A percentile compares a stretch with the other conserved stretches of the same genome.
phyloP scores from a whole-genome alignment of 2,113 vertebrate genomes.

The Leptosomus discolor region DNA sequence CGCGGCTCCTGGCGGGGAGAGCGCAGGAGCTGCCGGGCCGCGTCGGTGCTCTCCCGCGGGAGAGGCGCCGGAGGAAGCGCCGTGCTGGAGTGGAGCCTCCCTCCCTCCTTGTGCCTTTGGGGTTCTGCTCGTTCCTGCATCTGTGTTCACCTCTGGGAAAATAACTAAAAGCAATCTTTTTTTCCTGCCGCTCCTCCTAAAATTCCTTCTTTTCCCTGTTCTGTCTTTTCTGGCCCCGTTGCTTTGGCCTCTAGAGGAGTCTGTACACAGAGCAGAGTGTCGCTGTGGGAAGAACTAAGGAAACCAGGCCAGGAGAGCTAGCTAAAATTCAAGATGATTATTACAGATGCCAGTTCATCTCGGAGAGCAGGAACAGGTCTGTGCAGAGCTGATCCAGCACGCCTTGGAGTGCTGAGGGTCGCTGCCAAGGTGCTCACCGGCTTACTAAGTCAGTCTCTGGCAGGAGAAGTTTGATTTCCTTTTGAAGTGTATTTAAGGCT shows the following conservation, averaged over 20 bases:
- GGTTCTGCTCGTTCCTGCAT: neutral
- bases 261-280: rapidly evolving
- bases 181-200: neutral
- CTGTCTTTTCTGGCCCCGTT: neutral
- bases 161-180: neutral
- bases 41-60: rapidly evolving
- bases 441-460: neutral
- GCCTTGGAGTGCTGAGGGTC: neutral
- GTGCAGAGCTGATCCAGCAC: neutral
- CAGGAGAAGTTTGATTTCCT: neutral
- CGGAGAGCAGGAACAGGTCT: neutral
- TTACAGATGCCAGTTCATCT: neutral
- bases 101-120: no score
- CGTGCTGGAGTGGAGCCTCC: neutral
- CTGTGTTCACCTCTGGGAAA: neutral
- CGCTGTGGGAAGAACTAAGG: neutral
- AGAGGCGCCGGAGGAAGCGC: neutral
- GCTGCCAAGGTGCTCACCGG: neutral
- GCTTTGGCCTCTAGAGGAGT: neutral
- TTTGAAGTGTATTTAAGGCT: neutral
- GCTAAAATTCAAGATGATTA: neutral
- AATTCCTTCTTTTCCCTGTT: neutral
- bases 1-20: no score
- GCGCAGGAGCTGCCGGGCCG: rapidly evolving
- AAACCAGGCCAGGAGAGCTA: neutral